A percentile compares a stretch with the other conserved stretches of the same genome.
phyloP scores from a whole-genome alignment of 2,113 vertebrate species.

The Brienomyrus brachyistius region DNA sequence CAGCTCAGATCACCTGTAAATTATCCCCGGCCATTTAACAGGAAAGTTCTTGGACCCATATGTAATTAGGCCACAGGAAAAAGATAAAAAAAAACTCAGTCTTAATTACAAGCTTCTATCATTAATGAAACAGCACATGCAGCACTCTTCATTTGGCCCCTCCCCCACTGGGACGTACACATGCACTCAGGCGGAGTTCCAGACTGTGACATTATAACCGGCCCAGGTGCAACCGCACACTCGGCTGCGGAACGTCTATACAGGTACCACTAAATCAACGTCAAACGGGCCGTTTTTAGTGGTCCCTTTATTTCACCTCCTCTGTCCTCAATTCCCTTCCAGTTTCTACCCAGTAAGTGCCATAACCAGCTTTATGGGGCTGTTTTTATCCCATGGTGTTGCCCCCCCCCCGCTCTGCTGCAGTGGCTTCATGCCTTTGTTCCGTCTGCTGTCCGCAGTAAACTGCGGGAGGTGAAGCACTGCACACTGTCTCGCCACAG shows the following conservation, averaged over 20 bases:
- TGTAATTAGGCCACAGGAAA: not conserved
- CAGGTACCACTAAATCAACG: not conserved
- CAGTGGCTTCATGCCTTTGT: not conserved
- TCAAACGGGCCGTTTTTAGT: not conserved
- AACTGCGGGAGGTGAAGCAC: not conserved
- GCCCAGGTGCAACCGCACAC: slow-evolving; percentile 16
- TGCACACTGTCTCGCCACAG: not conserved
- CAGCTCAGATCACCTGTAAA: not conserved
- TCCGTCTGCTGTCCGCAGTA: not conserved
- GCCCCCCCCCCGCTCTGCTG: not conserved
- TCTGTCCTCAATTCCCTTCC: not conserved
- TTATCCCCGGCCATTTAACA: not conserved
- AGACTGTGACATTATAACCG: not conserved
- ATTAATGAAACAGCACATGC: not conserved
- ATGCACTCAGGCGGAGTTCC: not conserved
- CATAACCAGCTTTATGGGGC: not conserved
- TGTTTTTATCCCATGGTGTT: not conserved
- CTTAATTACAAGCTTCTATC: not conserved
- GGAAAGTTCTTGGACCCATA: not conserved
- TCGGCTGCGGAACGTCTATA: not conserved
- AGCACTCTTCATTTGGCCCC: not conserved
- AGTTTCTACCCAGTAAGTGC: not conserved
- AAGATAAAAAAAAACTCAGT: not conserved
- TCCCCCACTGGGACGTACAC: not conserved
- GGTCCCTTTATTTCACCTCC: not conserved